Base-by-base conservation (phyloP, 2,797 vertebrate species). In the Sebastes oblongus region DNA sequence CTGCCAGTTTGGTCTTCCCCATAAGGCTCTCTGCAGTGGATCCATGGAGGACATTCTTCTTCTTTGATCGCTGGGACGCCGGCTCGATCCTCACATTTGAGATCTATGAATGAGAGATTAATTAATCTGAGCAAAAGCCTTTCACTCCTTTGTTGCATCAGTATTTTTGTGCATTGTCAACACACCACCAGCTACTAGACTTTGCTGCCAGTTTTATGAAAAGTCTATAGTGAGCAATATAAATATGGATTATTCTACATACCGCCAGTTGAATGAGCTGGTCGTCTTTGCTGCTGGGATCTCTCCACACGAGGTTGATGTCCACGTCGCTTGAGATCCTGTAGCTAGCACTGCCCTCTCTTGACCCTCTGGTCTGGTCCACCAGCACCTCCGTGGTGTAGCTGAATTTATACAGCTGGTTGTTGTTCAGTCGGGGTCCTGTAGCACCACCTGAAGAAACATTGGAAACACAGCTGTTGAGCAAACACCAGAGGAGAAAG, bases 221-320 rank as follows among this genome's bases (percentile, higher is more conserved):
- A 58, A 36, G 18, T n/a, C 6, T 65, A 22, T 61, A 13, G 18
- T 55, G 3, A 54, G 11, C 42, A 12, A 22, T 39, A 54, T 56
- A 4, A 39, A 12, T 1, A 3, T 36, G 29, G 5, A n/a, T 56
- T 14, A 36, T 27, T 42, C 6, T 18, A 78, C 94, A 66, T 95
- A 99, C 98, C 90, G 9, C 91, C 80, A 99, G 78, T 89, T 94
- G 96, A 86, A 99, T 90, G 74, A 99, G 91, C 78, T 99, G 98
- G 70, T 99, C 96, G 9, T 98, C 97, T 29, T 97, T 95, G 50
- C 94, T 97, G 34, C 95, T 94, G 0, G 97, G 96, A 80, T 97
- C 97, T 92, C 97, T 97, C 98, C 98, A 99, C 32, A 97, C 89
- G 10, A 99, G 94, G 83, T 94, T 92, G 82, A 97, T 93, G 22